Conservation (phyloP, 2,888 invertebrate genomes). For the Habroteleia sp. region DNA sequence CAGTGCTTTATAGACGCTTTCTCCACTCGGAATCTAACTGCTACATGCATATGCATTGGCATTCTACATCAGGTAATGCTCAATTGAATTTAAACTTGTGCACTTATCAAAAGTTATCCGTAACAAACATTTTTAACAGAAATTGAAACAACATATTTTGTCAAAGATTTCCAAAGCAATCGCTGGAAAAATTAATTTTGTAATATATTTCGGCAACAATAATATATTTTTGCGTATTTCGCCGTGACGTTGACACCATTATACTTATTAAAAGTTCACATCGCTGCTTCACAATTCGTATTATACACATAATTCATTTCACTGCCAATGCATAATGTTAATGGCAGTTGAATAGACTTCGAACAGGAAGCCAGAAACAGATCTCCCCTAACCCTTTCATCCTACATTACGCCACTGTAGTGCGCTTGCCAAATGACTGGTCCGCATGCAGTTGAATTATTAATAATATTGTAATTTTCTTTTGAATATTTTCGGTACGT, state of each 20-base stretch:
- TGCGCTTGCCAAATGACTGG: constrained; percentile 46
- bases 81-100: too few relatives aligned
- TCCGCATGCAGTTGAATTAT: constrained; percentile 28
- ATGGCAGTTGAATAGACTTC: constrained; percentile 53
- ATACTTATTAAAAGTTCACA: constrained; percentile 46
- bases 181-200: constrained; percentile 2
- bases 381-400: constrained; percentile 52
- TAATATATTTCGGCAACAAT: constrained; percentile 1
- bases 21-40: too few relatives aligned
- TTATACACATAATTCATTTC: constrained; percentile 52
- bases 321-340: constrained; percentile 56
- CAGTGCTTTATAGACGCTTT: too few relatives aligned
- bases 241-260: constrained; percentile 21
- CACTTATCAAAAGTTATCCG: too few relatives aligned
- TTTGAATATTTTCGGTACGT: too few relatives aligned
- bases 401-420: constrained; percentile 36
- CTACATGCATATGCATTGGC: too few relatives aligned
- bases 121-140: not conserved
- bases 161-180: not conserved
- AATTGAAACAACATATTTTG: not conserved
- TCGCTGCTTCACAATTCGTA: constrained; percentile 42
- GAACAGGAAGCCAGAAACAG: constrained; percentile 52
- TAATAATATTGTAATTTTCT: constrained; percentile 29
- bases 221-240: constrained; percentile 27
- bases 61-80: too few relatives aligned